These are phyloP conservation scores for Pocillopora meandrina DNA, from an alignment of 92 coral and sea anemone species.

Conservation along the genomic window DNA sequence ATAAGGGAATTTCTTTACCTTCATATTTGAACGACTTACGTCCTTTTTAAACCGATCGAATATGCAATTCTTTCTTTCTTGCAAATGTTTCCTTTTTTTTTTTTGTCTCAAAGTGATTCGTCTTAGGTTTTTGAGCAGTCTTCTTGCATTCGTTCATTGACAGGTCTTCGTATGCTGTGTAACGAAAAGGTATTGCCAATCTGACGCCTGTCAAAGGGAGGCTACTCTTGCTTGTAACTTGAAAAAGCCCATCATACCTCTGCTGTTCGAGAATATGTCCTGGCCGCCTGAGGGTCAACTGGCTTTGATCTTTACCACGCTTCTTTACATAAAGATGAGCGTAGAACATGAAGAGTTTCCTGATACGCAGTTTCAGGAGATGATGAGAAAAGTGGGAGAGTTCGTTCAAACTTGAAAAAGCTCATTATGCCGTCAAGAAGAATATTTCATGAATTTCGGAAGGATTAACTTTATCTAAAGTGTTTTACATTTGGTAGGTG, in stretches of 20 bases:
- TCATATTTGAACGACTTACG: no score
- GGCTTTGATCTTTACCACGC: slow-evolving; percentile 59
- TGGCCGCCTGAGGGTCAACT: slow-evolving; percentile 76
- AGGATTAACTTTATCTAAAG: no score
- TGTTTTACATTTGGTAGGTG: no score
- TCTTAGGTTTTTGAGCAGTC: not conserved
- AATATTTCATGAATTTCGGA: not conserved
- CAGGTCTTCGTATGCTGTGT: slow-evolving; percentile 62
- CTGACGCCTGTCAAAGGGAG: slow-evolving; percentile 66
- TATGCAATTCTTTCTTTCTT: not conserved
- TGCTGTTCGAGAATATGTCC: slow-evolving; percentile 49
- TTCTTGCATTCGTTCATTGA: not conserved
- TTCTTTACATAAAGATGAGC: slow-evolving; percentile 54
- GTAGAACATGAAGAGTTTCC: not conserved
- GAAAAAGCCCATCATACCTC: slow-evolving; percentile 64
- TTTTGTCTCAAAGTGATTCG: not conserved
- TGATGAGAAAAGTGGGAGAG: not conserved
- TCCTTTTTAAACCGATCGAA: no score
- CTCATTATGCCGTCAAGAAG: not conserved
- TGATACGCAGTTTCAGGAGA: slow-evolving; percentile 4
- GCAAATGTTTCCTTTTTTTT: not conserved
- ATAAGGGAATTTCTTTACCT: no score
- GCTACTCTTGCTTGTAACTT: slow-evolving; percentile 58
- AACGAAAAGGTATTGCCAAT: slow-evolving; percentile 53
- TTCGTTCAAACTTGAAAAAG: not conserved